Conservation (phyloP, 2,113 vertebrate species). For the Rhinoderma darwinii region DNA sequence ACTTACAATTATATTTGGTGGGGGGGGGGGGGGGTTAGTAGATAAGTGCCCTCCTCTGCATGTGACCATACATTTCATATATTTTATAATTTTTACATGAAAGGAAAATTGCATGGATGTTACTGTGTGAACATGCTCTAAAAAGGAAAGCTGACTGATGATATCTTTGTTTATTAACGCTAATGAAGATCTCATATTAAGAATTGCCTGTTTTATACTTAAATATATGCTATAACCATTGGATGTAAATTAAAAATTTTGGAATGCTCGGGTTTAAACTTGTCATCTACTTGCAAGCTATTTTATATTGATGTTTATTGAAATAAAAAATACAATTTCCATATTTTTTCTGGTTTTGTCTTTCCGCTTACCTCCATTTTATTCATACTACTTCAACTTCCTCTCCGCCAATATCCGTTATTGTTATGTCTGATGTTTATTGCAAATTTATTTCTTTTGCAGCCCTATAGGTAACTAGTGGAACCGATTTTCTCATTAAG, state of each 20-base stretch:
- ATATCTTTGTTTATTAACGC: neutral
- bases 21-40: neutral
- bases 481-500: neutral
- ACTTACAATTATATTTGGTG: neutral
- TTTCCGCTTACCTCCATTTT: neutral
- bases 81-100: neutral
- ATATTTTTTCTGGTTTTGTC: neutral
- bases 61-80: neutral
- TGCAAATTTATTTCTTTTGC: neutral
- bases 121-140: neutral
- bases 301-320: constrained; percentile 48
- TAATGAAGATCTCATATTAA: neutral
- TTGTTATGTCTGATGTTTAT: neutral
- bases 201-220: constrained; percentile 28
- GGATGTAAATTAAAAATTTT: constrained; percentile 26
- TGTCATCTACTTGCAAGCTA: constrained; percentile 18
- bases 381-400: neutral
- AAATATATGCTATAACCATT: constrained; percentile 29
- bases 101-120: neutral
- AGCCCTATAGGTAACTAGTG: neutral
- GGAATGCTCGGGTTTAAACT: constrained; percentile 18
- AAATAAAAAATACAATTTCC: constrained; percentile 40
- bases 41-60: neutral
- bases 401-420: neutral
- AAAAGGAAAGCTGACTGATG: neutral